Evolutionary conservation across 2,888 invertebrate genomes (phyloP).

Genomic region (Tuta absoluta): DNA sequence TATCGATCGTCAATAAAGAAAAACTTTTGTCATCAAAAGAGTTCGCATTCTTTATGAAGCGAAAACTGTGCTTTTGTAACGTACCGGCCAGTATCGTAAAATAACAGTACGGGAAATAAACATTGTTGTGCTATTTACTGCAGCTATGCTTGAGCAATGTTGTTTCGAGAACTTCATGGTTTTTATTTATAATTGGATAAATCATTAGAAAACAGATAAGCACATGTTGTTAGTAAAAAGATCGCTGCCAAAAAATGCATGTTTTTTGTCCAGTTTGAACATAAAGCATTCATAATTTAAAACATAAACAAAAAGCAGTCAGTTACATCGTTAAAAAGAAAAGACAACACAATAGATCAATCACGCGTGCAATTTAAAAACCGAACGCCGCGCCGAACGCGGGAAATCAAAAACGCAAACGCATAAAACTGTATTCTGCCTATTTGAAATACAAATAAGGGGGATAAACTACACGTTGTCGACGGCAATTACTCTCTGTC

Average conservation of each 20-base stretch:
- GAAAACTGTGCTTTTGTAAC: constrained; percentile 9
- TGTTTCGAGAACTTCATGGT: too few species aligned
- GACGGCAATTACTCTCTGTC: constrained; percentile 68
- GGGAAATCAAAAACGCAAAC: constrained; percentile 28
- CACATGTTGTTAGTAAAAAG: too few species aligned
- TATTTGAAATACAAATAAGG: constrained; percentile 61
- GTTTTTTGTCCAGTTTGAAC: too few species aligned
- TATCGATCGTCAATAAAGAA: constrained; percentile 10
- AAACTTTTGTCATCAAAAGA: constrained; percentile 18
- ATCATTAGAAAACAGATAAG: too few species aligned
- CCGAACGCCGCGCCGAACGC: constrained; percentile 11
- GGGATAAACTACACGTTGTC: constrained; percentile 63
- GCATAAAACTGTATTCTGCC: constrained; percentile 30
- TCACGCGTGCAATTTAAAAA: constrained; percentile 20
- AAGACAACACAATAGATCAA: constrained; percentile 17
- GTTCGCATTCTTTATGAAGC: constrained; percentile 13
- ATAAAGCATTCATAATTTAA: background rate
- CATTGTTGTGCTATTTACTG: background rate
- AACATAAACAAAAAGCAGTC: background rate
- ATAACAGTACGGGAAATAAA: constrained; percentile 6
- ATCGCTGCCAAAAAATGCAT: too few species aligned
- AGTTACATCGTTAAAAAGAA: constrained; percentile 17
- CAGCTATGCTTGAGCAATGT: background rate
- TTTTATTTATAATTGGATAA: too few species aligned
- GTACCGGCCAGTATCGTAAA: constrained; percentile 3